Base-by-base conservation (phyloP, 2,888 invertebrate species). In the Chirona hameri region DNA sequence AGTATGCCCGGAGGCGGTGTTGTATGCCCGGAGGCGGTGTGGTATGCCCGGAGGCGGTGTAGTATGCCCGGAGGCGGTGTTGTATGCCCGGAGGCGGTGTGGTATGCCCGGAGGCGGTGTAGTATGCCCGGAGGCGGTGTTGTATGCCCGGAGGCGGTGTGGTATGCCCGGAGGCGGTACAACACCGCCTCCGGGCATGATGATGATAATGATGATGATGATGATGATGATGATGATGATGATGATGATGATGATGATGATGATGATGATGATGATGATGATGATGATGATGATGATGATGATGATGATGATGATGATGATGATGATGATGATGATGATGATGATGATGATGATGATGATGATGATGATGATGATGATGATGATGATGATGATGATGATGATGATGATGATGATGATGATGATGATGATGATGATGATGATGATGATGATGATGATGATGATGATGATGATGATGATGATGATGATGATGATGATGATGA, bases 211-310 rank as follows among this genome's bases (percentile, higher is more conserved):
- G n/a, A n/a, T n/a, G n/a, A n/a, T n/a, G n/a, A n/a, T n/a, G n/a
- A n/a, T n/a, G n/a, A n/a, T n/a, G n/a, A n/a, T n/a, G n/a, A n/a
- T n/a, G n/a, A n/a, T n/a, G n/a, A n/a, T n/a, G n/a, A n/a, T n/a
- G n/a, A n/a, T n/a, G 65, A 65, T 65, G 65, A 65, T 65, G 65
- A 65, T 65, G 65, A 65, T 65, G 65, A 65, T 65, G 65, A 65
- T 65, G 65, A 65, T 65, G 65, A 65, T 65, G 65, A 65, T 65
- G 65, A 65, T 65, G 65, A 65, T 65, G 65, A 65, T 65, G 65
- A 65, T 65, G 65, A 65, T 65, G 65, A 65, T 65, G 65, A 65
- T 65, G 65, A 65, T 65, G 65, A 65, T 65, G 65, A 65, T 65
- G 65, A 65, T 65, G 65, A 65, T 65, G 65, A 65, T 65, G 65